Percentiles rank a stretch among this genome's conserved stretches.
Conservation (phyloP, 2,797 vertebrate species). For the Notolabrus celidotus region DNA sequence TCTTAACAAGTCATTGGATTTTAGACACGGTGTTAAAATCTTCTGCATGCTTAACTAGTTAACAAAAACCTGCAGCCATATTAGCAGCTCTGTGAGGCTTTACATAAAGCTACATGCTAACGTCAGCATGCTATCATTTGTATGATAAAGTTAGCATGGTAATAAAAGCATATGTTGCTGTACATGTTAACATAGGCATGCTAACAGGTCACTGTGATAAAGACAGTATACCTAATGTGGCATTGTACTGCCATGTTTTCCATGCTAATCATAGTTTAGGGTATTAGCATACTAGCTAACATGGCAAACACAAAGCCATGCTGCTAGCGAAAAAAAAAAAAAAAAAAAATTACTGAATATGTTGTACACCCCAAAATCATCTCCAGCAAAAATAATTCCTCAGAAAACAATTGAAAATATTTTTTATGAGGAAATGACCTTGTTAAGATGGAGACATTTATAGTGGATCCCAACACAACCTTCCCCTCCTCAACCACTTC, state of each 20-base stretch:
- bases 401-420: conserved; percentile 27
- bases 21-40: conserved; percentile 28
- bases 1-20: conserved; percentile 48
- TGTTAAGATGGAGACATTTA: conserved; percentile 54
- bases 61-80: not conserved
- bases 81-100: not conserved
- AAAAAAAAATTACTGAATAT: not conserved
- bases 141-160: too few species aligned
- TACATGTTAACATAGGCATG: too few species aligned
- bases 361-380: not conserved
- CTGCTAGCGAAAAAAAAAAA: not conserved
- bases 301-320: not conserved
- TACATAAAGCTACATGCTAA: not conserved
- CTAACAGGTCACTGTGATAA: not conserved
- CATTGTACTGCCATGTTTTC: not conserved
- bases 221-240: not conserved
- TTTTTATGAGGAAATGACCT: conserved; percentile 19
- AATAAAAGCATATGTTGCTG: not conserved
- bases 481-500: conserved; percentile 55
- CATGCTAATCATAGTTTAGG: not conserved
- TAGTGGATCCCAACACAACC: conserved; percentile 48
- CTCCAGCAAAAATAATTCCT: not conserved
- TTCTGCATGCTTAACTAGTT: not conserved
- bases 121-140: not conserved
- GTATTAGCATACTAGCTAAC: not conserved